Percentiles rank a stretch among this genome's conserved stretches.
Evolutionary conservation across 2,888 invertebrate species (phyloP).

Genomic region (Drosophila prostipennis): DNA sequence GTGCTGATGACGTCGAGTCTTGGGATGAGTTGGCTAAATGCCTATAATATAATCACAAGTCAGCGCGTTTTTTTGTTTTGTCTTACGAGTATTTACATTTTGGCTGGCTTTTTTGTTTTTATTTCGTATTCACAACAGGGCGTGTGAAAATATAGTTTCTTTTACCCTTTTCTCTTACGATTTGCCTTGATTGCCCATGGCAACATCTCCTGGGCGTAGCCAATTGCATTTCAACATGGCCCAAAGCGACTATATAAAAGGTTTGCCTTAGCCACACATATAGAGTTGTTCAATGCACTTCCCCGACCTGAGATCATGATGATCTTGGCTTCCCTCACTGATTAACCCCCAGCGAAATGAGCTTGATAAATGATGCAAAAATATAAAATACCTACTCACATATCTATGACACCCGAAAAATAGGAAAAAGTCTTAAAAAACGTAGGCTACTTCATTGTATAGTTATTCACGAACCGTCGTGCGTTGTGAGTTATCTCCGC

Average conservation of each 20-base stretch:
- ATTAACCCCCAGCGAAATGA: constrained; percentile 54
- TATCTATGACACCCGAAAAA: constrained; percentile 46
- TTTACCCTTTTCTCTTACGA: constrained; percentile 15
- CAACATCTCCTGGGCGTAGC: constrained; percentile 50
- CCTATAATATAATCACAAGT: constrained; percentile 65
- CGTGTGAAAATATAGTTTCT: constrained; percentile 60
- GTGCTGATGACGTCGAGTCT: constrained; percentile 66
- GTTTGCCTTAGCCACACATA: constrained; percentile 16
- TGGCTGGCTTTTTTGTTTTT: constrained; percentile 32
- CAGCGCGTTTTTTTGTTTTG: constrained; percentile 30
- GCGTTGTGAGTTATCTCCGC: constrained; percentile 52
- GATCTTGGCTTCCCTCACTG: constrained; percentile 35
- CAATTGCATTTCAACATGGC: constrained; percentile 59
- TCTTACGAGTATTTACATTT: constrained; percentile 8
- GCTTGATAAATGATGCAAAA: constrained; percentile 67
- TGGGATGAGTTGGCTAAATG: constrained; percentile 41
- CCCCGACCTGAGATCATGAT: constrained; percentile 13
- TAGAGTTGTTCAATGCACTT: constrained; percentile 24
- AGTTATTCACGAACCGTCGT: constrained; percentile 57
- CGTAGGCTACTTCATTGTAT: constrained; percentile 46
- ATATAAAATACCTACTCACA: constrained; percentile 25
- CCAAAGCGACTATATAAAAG: constrained; percentile 28
- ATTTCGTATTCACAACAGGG: constrained; percentile 26
- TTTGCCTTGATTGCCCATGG: constrained; percentile 41
- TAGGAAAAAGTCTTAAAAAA: background rate